Evolutionary conservation across 2,113 vertebrate genomes (phyloP), one percentile per base, ranked within the genome.

Genomic region (Alectura lathami): DNA sequence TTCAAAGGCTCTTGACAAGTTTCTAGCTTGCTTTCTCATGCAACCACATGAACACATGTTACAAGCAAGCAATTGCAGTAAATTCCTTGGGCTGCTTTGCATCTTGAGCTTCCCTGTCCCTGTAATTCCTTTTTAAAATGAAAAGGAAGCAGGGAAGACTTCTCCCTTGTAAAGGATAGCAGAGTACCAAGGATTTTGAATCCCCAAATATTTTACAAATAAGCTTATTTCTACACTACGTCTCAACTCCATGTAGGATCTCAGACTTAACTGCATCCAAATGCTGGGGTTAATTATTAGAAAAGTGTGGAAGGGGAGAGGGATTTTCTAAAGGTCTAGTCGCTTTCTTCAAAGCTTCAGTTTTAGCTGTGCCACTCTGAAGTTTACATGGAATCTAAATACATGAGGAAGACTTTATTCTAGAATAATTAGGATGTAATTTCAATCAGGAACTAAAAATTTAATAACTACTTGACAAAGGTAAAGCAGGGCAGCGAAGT

Each of bases 391-490:
- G 48, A 96, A 83, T 88, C 92, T 86, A 95, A 94, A 90, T 57
- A 86, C 56, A 91, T 90, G 60, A 88, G 91, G 91, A 96, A 96
- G 56, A 86, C 80, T 94, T 96, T 62, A 91, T 88, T 90, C 90
- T 68, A 80, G 56, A 96, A 88, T 95, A 96, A 95, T 60, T 96
- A 76, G 86, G 85, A 95, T 83, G 36, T 75, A 91, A 96, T 96
- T 96, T 96, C 89, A 91, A 94, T 76, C 79, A 69, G 32, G 32
- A 69, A 57, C 86, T 93, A 84, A 96, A 96, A 91, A 86, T 83
- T 84, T 95, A 94, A 91, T 91, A 94, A 86, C 73, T 80, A 45
- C 69, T 94, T 94, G 82, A 93, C 40, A 93, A 90, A 88, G 73
- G 95, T 92, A 90, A 96, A 88, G 68, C 40, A 90, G 93, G 86